Evolutionary conservation across 2,888 invertebrate genomes (phyloP).

Genomic region (Thymelicus acteon): DNA sequence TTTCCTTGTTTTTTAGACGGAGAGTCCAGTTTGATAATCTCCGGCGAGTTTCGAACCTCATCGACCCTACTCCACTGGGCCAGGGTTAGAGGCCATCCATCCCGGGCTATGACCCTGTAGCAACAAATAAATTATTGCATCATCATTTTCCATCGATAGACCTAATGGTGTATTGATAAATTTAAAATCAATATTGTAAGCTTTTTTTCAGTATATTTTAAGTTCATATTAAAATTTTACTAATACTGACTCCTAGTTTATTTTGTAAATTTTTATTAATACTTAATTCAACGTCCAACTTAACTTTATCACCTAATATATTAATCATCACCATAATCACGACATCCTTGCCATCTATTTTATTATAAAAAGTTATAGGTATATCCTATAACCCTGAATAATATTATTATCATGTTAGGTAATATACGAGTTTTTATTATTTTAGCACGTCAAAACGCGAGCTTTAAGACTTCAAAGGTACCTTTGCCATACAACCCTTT

Average conservation of each 20-base stretch:
- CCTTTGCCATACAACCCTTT: not conserved
- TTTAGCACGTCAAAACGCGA: not conserved
- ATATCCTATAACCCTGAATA: not conserved
- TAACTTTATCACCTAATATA: too few species aligned
- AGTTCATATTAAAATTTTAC: too few species aligned
- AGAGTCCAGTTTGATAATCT: conserved; percentile 49
- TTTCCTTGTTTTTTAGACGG: conserved; percentile 57
- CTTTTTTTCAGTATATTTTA: too few species aligned
- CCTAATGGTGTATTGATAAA: too few species aligned
- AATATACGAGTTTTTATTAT: not conserved
- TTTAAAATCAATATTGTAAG: too few species aligned
- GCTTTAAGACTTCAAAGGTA: not conserved
- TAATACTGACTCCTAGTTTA: too few species aligned
- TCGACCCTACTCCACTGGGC: conserved; percentile 70
- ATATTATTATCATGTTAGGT: not conserved
- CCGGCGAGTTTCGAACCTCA: conserved; percentile 61
- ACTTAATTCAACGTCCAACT: too few species aligned
- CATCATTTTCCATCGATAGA: too few species aligned
- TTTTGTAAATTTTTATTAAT: too few species aligned
- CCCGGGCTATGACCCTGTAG: conserved; percentile 61
- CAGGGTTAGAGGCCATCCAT: conserved; percentile 69
- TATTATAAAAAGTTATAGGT: too few species aligned
- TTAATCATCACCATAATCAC: too few species aligned
- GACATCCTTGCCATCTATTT: too few species aligned
- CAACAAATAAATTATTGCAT: conserved; percentile 19